Conservation (phyloP, 2,113 vertebrate species). For the Nicator chloris region DNA sequence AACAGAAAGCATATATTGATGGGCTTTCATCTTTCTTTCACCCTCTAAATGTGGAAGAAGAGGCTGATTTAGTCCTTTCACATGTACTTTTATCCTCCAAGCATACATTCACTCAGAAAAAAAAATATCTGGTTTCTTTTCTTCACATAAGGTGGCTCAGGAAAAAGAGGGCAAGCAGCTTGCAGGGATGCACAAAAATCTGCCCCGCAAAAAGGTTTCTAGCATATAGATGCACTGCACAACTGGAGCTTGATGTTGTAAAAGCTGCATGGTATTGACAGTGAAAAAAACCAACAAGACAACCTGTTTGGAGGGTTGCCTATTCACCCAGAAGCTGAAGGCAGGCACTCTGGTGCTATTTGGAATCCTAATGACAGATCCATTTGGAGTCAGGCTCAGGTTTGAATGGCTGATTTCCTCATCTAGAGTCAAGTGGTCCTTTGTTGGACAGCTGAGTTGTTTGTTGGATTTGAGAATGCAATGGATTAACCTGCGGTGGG, state of each 20-base stretch:
- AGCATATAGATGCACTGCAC: background rate
- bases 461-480: background rate
- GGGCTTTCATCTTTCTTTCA: background rate
- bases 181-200: background rate
- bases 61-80: background rate
- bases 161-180: background rate
- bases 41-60: background rate
- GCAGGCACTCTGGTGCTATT: rapidly evolving
- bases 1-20: background rate
- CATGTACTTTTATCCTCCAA: background rate
- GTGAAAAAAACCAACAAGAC: background rate
- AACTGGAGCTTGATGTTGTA: background rate
- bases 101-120: background rate
- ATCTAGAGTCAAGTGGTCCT: background rate
- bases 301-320: background rate
- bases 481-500: background rate
- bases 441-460: background rate
- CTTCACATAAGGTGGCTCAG: background rate
- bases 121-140: background rate
- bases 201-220: background rate
- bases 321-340: background rate
- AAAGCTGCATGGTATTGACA: background rate
- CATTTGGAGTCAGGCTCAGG: background rate
- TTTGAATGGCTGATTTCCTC: background rate
- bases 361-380: background rate